These are phyloP conservation scores for Cabera pusaria DNA, from an alignment of 2,888 invertebrate species.

Conservation along the genomic window DNA sequence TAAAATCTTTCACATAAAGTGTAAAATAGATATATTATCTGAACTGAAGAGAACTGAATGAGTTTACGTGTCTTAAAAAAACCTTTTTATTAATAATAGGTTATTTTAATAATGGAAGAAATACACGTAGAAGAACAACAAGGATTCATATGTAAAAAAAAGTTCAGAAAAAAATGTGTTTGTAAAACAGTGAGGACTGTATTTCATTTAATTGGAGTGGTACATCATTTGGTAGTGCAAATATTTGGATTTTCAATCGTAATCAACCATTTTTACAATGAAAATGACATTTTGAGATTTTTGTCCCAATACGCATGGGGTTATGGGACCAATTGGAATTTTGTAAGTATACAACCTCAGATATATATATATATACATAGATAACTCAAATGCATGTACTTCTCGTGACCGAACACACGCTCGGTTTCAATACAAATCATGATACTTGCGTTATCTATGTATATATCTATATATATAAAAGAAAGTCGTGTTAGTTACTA, in stretches of 20 bases:
- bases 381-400: too few species aligned
- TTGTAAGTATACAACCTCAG: conserved; percentile 32
- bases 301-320: conserved; percentile 14
- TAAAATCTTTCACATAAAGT: too few species aligned
- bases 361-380: too few species aligned
- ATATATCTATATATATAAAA: too few species aligned
- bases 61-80: too few species aligned
- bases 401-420: too few species aligned
- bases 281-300: conserved; percentile 10
- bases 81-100: too few species aligned
- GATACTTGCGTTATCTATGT: too few species aligned
- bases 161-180: not conserved
- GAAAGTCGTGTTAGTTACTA: too few species aligned
- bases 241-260: conserved; percentile 13
- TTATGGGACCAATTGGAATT: conserved; percentile 36
- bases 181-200: not conserved
- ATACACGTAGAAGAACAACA: conserved; percentile 10
- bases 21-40: too few species aligned
- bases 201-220: not conserved
- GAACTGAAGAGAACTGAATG: too few species aligned
- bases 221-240: not conserved
- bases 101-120: conserved; percentile 7
- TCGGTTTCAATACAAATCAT: too few species aligned
- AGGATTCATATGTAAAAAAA: conserved; percentile 10
- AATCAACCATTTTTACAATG: conserved; percentile 7